Conservation (phyloP, 2,888 invertebrate species). For the Zhengitettix transpicula region DNA sequence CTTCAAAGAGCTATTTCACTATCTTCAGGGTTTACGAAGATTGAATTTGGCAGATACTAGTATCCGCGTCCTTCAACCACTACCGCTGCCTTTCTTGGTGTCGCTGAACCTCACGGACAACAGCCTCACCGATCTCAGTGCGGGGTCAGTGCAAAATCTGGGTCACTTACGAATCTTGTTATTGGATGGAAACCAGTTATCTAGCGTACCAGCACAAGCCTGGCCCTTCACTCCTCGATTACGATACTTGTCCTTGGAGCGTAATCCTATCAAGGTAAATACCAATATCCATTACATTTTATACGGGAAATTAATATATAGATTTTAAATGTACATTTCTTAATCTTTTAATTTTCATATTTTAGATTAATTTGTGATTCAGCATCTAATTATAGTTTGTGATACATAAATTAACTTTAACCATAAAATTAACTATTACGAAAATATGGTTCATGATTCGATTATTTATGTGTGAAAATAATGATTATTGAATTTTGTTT, state of each 20-base stretch:
- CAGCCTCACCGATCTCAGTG: constrained; percentile 18
- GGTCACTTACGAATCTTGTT: constrained; percentile 20
- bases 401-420: too few relatives aligned
- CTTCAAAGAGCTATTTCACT: constrained; percentile 24
- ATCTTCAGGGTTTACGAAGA: constrained; percentile 21
- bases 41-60: constrained; percentile 20
- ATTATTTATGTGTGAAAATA: too few relatives aligned
- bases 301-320: too few relatives aligned
- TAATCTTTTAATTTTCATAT: too few relatives aligned
- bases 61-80: constrained; percentile 20
- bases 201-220: constrained; percentile 18
- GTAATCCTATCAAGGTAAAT: constrained; percentile 21
- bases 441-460: too few relatives aligned
- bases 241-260: constrained; percentile 20
- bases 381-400: too few relatives aligned
- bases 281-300: too few relatives aligned
- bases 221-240: constrained; percentile 22
- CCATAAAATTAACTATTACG: too few relatives aligned
- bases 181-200: constrained; percentile 20
- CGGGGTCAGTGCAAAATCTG: constrained; percentile 17
- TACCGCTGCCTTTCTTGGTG: constrained; percentile 22
- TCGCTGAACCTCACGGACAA: constrained; percentile 22
- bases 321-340: too few relatives aligned
- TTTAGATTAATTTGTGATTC: too few relatives aligned
- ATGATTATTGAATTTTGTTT: too few relatives aligned